Evolutionary conservation across 2,797 vertebrate genomes (phyloP), one percentile per base, ranked within the genome.

Genomic region (Rachycentron canadum): DNA sequence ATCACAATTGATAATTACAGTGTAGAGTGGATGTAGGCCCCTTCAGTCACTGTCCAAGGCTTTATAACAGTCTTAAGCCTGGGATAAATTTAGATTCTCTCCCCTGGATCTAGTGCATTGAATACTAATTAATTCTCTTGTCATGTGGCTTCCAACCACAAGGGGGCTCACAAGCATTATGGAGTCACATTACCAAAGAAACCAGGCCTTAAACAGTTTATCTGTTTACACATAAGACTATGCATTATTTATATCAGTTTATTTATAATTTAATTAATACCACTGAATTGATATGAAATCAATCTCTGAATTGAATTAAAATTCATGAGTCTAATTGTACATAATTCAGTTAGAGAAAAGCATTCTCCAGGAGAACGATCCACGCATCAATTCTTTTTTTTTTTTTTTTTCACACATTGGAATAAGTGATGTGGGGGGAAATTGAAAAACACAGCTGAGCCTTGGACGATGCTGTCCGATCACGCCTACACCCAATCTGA

Each of bases 401-500:
- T 32, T 62, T 3, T n/a, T 47, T 47, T 58, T 25, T 25, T 60
- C 2, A 34, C 11, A 41, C 7, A 10, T 23, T 43, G 3, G 41
- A 19, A 53, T 49, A 9, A 57, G 19, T 55, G 25, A 32, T 19
- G 1, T 41, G 16, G 4, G 7, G 3, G 7, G 2, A 11, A 25
- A 11, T 36, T 49, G 16, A 5, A 21, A 58, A 26, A 43, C 12
- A 36, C 10, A 69, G 30, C 5, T 53, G n/a, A 78, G 75, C 58
- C 77, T 86, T 77, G 73, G 66, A 86, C 73, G 72, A 78, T 2
- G 4, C 41, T 62, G 34, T 74, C 63, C 43, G 60, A 72, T 73
- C 70, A 69, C 56, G 58, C 64, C 78, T 52, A 78, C 79, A 88
- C 60, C 84, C 61, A 76, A 7, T 83, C 74, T 73, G n/a, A 85